phyloP scores from a whole-genome alignment of 2,888 invertebrate species.

The Acanthosepion esculentum region DNA sequence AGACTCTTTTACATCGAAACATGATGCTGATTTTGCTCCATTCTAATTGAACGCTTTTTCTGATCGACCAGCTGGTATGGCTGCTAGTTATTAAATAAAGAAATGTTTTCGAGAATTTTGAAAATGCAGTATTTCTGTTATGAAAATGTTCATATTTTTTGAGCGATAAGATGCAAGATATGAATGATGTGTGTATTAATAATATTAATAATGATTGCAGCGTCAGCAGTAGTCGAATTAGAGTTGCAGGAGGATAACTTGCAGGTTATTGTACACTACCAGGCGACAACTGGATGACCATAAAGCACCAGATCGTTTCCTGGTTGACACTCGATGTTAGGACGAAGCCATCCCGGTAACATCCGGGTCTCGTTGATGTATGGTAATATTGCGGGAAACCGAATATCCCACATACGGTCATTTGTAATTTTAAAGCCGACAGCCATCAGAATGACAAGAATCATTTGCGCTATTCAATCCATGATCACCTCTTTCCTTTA shows the following conservation, averaged over 20 bases:
- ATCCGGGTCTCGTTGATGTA: not conserved
- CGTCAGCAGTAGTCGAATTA: not conserved
- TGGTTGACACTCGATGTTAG: conserved; percentile 13
- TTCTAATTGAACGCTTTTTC: too few species aligned
- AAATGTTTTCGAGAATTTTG: too few species aligned
- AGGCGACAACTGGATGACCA: conserved; percentile 10
- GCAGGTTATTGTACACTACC: not conserved
- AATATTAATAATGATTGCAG: not conserved
- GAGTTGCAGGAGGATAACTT: not conserved
- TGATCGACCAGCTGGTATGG: not conserved
- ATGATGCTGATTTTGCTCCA: too few species aligned
- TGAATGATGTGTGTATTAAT: not conserved
- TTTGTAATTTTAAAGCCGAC: not conserved
- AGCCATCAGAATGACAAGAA: not conserved
- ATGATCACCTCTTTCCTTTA: not conserved
- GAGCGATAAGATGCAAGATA: not conserved
- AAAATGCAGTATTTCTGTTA: not conserved
- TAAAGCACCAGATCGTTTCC: not conserved
- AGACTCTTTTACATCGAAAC: too few species aligned
- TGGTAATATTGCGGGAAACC: not conserved
- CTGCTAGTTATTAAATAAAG: not conserved
- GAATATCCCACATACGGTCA: not conserved
- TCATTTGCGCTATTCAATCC: not conserved
- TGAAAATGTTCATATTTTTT: not conserved
- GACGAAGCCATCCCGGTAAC: not conserved